These are phyloP conservation scores for Oreonectes daqikongensis DNA, from an alignment of 2,797 vertebrate species.

Conservation along the genomic window DNA sequence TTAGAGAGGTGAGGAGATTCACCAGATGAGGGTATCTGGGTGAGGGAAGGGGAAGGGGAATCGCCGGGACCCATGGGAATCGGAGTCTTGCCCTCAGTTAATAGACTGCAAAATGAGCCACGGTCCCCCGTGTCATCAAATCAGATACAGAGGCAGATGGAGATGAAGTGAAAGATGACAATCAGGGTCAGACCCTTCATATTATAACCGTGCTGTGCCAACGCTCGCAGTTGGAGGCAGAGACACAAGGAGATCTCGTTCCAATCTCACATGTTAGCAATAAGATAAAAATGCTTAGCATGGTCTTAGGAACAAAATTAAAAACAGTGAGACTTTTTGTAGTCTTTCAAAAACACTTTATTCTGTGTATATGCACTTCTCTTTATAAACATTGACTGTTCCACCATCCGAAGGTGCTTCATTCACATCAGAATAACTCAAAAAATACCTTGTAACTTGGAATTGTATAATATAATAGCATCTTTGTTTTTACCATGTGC, in stretches of 20 bases:
- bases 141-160: constrained; percentile 65
- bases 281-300: constrained; percentile 15
- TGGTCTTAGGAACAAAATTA: constrained; percentile 8
- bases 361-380: too few species aligned
- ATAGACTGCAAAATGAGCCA: constrained; percentile 91
- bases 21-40: constrained; percentile 53
- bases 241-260: constrained; percentile 23
- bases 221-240: constrained; percentile 16
- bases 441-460: too few species aligned
- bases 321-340: neutral
- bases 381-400: neutral
- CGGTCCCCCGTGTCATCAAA: constrained; percentile 78
- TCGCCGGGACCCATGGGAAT: constrained; percentile 59
- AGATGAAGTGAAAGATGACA: constrained; percentile 58
- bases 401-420: too few species aligned
- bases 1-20: constrained; percentile 59
- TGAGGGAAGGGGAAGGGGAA: constrained; percentile 45
- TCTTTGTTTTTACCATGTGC: too few species aligned
- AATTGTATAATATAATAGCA: too few species aligned
- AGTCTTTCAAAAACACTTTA: neutral
- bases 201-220: constrained; percentile 54
- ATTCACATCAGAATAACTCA: too few species aligned
- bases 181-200: constrained; percentile 50
- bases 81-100: constrained; percentile 80
- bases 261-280: constrained; percentile 1